phyloP scores from a whole-genome alignment of 2,113 vertebrate genomes.

The Austrofundulus limnaeus region DNA sequence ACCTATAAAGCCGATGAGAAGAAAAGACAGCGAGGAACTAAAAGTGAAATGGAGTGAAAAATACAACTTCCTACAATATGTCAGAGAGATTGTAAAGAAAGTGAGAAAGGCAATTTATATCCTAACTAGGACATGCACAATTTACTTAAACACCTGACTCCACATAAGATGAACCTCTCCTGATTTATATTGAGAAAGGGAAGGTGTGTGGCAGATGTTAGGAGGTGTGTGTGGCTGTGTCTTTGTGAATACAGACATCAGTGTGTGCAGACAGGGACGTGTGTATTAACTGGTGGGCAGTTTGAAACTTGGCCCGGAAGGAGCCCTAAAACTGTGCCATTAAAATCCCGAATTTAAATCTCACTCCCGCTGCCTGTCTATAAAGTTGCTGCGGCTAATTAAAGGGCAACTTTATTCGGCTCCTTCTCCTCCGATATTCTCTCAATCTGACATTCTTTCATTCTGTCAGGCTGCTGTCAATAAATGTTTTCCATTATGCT shows the following conservation, averaged over 20 bases:
- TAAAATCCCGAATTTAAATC: conserved; percentile 56
- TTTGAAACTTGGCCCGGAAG: conserved; percentile 36
- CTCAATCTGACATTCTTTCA: conserved; percentile 49
- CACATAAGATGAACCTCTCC: conserved; percentile 10
- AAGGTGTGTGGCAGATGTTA: conserved; percentile 29
- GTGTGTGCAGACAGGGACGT: conserved; percentile 5
- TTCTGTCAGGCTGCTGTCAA: conserved; percentile 22
- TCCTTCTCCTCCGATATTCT: conserved; percentile 27
- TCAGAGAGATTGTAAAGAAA: conserved; percentile 20
- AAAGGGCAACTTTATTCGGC: conserved; percentile 56
- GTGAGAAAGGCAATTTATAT: conserved; percentile 16
- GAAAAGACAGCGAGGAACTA: neutral
- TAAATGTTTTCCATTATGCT: conserved; percentile 49
- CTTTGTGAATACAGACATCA: conserved; percentile 8
- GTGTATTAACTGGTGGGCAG: conserved; percentile 40
- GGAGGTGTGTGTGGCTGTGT: conserved; percentile 5
- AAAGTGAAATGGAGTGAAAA: conserved; percentile 15
- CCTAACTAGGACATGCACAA: conserved; percentile 21
- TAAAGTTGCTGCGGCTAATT: conserved; percentile 65
- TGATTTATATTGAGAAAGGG: conserved; percentile 34
- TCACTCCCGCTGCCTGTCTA: conserved; percentile 38
- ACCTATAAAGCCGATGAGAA: neutral
- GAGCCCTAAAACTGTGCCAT: conserved; percentile 54
- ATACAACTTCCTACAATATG: conserved; percentile 11
- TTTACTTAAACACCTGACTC: conserved; percentile 41